Conservation (phyloP, 2,888 invertebrate genomes). For the Himalopsyche tibetana region DNA sequence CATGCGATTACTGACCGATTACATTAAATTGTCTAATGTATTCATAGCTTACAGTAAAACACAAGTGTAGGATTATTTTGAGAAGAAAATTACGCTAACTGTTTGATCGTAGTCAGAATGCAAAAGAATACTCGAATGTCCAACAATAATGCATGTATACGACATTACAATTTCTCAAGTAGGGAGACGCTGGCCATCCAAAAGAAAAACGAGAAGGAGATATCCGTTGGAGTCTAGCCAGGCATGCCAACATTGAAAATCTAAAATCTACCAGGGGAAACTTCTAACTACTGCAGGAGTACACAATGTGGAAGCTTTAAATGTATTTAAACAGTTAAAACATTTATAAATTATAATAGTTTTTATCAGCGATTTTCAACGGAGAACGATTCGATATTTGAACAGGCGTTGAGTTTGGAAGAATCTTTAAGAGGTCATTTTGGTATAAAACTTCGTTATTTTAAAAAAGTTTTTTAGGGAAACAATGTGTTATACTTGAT, state of each 20-base stretch:
- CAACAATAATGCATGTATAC: conserved; percentile 28
- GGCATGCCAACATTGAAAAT: conserved; percentile 46
- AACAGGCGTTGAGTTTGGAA: too few species aligned
- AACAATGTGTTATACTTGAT: too few species aligned
- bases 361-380: too few species aligned
- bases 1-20: too few species aligned
- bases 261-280: conserved; percentile 53
- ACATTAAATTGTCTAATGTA: too few species aligned
- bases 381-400: too few species aligned
- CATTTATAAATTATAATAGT: too few species aligned
- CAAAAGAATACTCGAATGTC: background rate
- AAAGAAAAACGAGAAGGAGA: conserved; percentile 45
- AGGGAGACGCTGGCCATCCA: conserved; percentile 46
- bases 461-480: too few species aligned
- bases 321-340: too few species aligned
- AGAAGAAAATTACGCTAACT: background rate
- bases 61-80: background rate
- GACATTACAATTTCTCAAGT: conserved; percentile 47
- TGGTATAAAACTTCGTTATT: too few species aligned
- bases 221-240: conserved; percentile 62
- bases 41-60: too few species aligned
- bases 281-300: conserved; percentile 46
- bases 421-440: too few species aligned
- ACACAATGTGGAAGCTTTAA: background rate
- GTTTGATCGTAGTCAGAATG: background rate